Base-by-base conservation (phyloP, 1,140 invertebrate species). In the Zaprionus camerounensis region DNA sequence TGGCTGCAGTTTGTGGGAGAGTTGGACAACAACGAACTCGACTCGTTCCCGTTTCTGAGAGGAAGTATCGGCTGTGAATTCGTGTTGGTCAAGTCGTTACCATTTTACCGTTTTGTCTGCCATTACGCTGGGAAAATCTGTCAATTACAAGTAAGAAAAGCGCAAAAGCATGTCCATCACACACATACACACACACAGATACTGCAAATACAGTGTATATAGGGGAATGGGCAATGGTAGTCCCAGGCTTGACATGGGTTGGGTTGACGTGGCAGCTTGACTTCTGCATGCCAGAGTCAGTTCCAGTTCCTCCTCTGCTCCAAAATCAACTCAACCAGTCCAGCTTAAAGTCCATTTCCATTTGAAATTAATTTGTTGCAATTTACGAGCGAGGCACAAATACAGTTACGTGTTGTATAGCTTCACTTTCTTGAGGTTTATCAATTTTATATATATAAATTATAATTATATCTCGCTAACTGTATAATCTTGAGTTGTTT, bases 121-220 rank as follows among this genome's bases (percentile, higher is more conserved):
- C 82, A 78, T 85, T 81, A 81, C 74, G 78, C 41, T 81, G 78
- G 66, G 72, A 82, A 87, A 86, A 87, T 87, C 83, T 86, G 83
- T 86, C 83, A 86, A 86, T 86, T 87, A 86, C 79, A 63, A 82
- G 70, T 57, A 75, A 78, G 83, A 76, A 79, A 86, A 87, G 83
- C 83, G 80, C 80, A 86, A 86, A 87, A 86, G 84, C 83, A 76
- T 86, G 83, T 87, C 83, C 71, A 72, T 80, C 83, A 80, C 77
- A 62, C 55, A 57, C 61, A 70, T 38, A 65, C n/a, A 38, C 36
- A 74, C 28, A 68, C 13, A 57, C 46, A 20, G 22, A 56, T 11
- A 70, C 59, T 58, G 38, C 51, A 57, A 70, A 61, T 66, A 63
- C 44, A 44, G 61, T 41, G 22, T 9, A 63, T 53, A 41, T 28